These are phyloP conservation scores for Sipunculus nudus DNA, from an alignment of 2,888 invertebrate genomes.

Conservation along the genomic window DNA sequence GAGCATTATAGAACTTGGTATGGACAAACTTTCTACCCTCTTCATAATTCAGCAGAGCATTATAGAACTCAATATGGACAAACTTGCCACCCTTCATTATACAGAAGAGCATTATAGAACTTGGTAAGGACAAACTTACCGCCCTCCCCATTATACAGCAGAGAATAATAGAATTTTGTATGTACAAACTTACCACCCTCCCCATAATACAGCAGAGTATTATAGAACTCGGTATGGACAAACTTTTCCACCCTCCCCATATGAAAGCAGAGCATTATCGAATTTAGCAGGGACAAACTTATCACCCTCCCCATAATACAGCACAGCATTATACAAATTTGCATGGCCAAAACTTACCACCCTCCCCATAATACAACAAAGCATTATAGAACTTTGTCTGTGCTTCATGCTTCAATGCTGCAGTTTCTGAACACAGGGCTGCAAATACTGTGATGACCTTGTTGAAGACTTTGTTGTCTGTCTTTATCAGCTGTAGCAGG, in stretches of 20 bases:
- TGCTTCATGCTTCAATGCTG: conserved; percentile 76
- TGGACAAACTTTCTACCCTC: too few relatives aligned
- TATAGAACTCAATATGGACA: too few relatives aligned
- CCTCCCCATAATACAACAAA: conserved; percentile 77
- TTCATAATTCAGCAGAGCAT: too few relatives aligned
- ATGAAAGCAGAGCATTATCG: conserved; percentile 74
- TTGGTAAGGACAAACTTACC: too few relatives aligned
- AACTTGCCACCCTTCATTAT: too few relatives aligned
- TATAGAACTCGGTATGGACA: too few relatives aligned
- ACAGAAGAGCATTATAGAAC: too few relatives aligned
- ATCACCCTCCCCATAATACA: conserved; percentile 78
- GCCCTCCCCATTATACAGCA: too few relatives aligned
- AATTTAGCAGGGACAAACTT: conserved; percentile 66
- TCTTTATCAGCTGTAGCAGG: conserved; percentile 78
- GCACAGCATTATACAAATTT: conserved; percentile 72
- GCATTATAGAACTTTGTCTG: conserved; percentile 72
- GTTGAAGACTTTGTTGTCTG: conserved; percentile 81
- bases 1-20: too few relatives aligned
- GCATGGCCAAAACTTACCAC: conserved; percentile 71
- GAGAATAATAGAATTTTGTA: too few relatives aligned
- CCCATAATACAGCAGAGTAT: too few relatives aligned
- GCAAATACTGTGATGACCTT: conserved; percentile 80
- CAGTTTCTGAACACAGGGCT: conserved; percentile 81
- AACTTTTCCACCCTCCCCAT: conserved; percentile 78
- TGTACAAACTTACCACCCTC: too few relatives aligned